Evolutionary conservation across 2,113 vertebrate species (phyloP).

Genomic region (Glaucidium brasilianum): DNA sequence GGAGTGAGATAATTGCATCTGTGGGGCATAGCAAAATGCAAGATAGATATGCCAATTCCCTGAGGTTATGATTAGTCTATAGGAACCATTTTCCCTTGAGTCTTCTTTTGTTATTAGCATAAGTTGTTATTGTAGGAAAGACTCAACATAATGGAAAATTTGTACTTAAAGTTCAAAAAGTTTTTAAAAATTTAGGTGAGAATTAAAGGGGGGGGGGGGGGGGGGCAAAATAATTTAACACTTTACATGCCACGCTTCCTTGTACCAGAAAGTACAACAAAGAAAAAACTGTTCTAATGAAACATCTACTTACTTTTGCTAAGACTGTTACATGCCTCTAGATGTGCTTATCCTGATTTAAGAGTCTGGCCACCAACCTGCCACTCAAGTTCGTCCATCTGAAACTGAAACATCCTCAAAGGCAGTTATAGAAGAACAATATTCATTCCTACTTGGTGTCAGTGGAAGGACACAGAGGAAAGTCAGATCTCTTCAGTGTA

Average conservation of each 20-base stretch:
- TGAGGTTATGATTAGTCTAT: constrained; percentile 22
- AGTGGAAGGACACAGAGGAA: not conserved
- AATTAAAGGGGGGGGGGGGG: not conserved
- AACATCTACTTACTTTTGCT: not conserved
- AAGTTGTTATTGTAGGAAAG: not conserved
- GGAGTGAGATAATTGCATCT: constrained; percentile 46
- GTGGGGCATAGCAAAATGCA: constrained; percentile 15
- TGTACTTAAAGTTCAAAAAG: not conserved
- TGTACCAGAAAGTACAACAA: not conserved
- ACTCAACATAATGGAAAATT: not conserved
- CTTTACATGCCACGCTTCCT: not conserved
- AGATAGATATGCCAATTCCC: constrained; percentile 15
- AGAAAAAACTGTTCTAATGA: not conserved
- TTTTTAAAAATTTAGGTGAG: not conserved
- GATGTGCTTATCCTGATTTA: not conserved
- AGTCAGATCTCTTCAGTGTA: not conserved
- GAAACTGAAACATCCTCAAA: not conserved
- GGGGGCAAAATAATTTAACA: not conserved
- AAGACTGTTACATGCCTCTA: not conserved
- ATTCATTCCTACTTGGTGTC: not conserved
- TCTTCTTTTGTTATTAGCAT: not conserved
- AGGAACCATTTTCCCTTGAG: not conserved
- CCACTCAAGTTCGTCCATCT: not conserved
- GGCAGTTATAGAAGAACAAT: not conserved
- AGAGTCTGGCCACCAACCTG: not conserved